Percentiles rank a stretch among this genome's conserved stretches.
Conservation (phyloP, 2,888 invertebrate species). For the Plebejus argus region DNA sequence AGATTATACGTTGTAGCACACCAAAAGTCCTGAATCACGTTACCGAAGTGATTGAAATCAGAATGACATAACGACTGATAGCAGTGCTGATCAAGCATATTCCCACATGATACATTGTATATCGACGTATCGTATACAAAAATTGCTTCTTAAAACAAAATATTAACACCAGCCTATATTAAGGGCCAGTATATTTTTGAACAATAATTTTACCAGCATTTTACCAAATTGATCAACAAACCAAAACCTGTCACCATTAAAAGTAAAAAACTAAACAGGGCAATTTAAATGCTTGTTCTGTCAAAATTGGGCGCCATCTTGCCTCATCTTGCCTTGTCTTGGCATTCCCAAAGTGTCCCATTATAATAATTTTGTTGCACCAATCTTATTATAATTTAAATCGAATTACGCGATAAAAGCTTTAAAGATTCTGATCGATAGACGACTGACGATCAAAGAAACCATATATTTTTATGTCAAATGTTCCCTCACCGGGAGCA, state of each 20-base stretch:
- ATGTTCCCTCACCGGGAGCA: too few species aligned
- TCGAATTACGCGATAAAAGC: constrained; percentile 17
- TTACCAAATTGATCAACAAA: neutral
- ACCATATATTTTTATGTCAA: neutral
- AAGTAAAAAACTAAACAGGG: neutral
- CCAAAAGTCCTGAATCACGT: too few species aligned
- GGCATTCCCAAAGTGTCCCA: constrained; percentile 6
- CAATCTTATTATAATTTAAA: constrained; percentile 23
- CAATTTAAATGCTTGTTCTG: constrained; percentile 13
- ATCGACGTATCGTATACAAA: too few species aligned
- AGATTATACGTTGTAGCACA: too few species aligned
- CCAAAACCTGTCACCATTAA: constrained; percentile 1
- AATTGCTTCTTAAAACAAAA: too few species aligned
- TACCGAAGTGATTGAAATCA: too few species aligned
- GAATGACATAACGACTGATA: too few species aligned
- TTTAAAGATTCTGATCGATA: neutral
- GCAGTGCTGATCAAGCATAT: too few species aligned
- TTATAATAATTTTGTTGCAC: constrained; percentile 18
- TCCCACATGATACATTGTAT: too few species aligned
- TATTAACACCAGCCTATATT: too few species aligned
- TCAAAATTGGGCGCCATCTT: constrained; percentile 10
- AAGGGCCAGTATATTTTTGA: too few species aligned
- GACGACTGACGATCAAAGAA: neutral
- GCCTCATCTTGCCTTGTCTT: neutral
- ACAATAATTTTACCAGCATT: too few species aligned